These are phyloP conservation scores for Phortica magna DNA, from an alignment of 2,888 invertebrate genomes.

Conservation along the genomic window DNA sequence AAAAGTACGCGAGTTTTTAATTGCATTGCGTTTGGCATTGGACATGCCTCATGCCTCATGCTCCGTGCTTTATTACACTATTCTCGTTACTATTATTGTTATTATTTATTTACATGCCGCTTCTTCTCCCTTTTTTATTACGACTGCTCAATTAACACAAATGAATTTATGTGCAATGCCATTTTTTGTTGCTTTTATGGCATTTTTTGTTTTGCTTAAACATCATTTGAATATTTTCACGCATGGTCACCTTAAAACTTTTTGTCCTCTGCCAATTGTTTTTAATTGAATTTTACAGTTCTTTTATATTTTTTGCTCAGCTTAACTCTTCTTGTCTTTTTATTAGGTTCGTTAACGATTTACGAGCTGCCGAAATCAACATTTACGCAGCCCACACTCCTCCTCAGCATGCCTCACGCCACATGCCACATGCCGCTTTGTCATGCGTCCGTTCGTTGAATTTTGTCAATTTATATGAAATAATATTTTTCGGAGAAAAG, in stretches of 20 bases:
- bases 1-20: conserved; percentile 41
- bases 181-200: conserved; percentile 26
- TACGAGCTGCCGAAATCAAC: conserved; percentile 1
- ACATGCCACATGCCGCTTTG: conserved; percentile 45
- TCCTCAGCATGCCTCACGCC: background rate
- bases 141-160: conserved; percentile 45
- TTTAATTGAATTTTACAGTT: conserved; percentile 52
- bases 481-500: conserved; percentile 52
- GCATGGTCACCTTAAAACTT: conserved; percentile 61
- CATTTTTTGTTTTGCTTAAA: conserved; percentile 21
- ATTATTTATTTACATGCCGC: conserved; percentile 5
- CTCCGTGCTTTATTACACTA: background rate
- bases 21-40: conserved; percentile 37
- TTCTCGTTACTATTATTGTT: background rate
- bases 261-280: conserved; percentile 63
- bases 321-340: conserved; percentile 14
- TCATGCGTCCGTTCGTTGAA: background rate
- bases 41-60: conserved; percentile 36
- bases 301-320: background rate
- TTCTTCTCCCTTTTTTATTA: conserved; percentile 15
- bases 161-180: conserved; percentile 38
- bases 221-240: conserved; percentile 21
- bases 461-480: conserved; percentile 11
- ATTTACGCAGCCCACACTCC: background rate
- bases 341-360: conserved; percentile 32